Base-by-base conservation (phyloP, 2,888 invertebrate genomes). In the Eupeodes luniger region DNA sequence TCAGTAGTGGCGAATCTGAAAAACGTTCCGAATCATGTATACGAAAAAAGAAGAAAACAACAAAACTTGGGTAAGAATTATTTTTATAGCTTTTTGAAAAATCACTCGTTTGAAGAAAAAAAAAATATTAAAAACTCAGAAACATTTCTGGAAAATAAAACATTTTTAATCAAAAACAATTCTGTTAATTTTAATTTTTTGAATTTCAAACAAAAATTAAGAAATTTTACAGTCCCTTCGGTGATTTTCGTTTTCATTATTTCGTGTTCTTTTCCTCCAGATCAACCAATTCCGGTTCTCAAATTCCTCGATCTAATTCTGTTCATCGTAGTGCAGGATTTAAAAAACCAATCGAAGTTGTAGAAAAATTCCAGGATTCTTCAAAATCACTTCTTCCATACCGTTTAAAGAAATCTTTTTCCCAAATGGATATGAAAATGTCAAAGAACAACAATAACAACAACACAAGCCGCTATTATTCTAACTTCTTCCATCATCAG, bases 361-460 rank as follows among this genome's bases (percentile, higher is more conserved):
- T 27, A 34, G 49, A 57, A 36, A 81, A 72, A 49, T 53, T 85
- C 27, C 74, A 89, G 34, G 59, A 74, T 27, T 40, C 55, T 11
- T 9, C 69, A 0, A 81, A 74, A 66, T 79, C 66, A 9, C 4
- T 75, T 19, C 16, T 57, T 27, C 75, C 76, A 4, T 76, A 67
- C 74, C 91, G 89, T 0, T 90, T 91, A 6, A 90, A 92, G 14
- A 93, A 93, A 61, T 92, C 93, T 0, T 77, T 91, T 0, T 92
- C 93, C 0, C 92, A 92, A 89, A 93, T 92, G 91, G 93, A 93
- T 76, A 91, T 93, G 44, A 92, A 91, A 77, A 91, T 91, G 16
- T 90, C 91, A 10, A 83, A 62, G 16, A 70, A 59, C 4, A 66
- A 4, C 47, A 72, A 78, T 11, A 19, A 40, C 40, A 40, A 40